Base-by-base conservation (phyloP, 2,797 vertebrate genomes). In the Leptatherina wallacei region DNA sequence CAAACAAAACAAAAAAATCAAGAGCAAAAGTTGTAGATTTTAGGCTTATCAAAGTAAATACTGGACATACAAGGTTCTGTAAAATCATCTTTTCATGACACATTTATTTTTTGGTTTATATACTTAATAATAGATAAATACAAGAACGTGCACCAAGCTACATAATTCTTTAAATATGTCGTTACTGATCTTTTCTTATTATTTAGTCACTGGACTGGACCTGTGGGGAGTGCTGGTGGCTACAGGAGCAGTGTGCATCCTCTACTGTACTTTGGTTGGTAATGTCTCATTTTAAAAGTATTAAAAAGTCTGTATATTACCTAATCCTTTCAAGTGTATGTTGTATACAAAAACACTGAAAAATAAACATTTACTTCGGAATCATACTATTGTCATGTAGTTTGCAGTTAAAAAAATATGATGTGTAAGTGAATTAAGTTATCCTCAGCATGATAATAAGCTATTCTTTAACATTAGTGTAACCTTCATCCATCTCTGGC, bases 201-300 rank as follows among this genome's bases (percentile, higher is more conserved):
- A 55, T 47, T 64, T 82, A 96, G 95, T 96, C 76, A 95, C 95
- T 61, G 94, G 93, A 27, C 87, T 96, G 29, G 16, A 96, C 80
- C 93, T 96, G 1, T 96, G 95, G 95, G 95, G 95, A 73, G 95
- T 95, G 56, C 76, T 96, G 69, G 94, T 95, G 74, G 93, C 94
- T 5, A 95, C 95, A 18, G 95, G 95, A 56, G 77, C 27, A 0
- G 94, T 95, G 58, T 95, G 95, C 90, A 95, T 95, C 80, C 0
- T 95, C 83, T 95, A 95, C 86, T 95, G 95, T 85, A 93, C 94
- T 64, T 76, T 96, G 94, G 95, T 96, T 63, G 47, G 95, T 94
- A 85, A 52, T 38, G 27, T 60, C 12, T 44, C 8, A 62, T 42
- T 69, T 72, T 47, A 0, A 73, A 58, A 61, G 1, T n/a, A 57